Evolutionary conservation across 2,888 invertebrate genomes (phyloP), one percentile per base, ranked within the genome.

Genomic region (Argynnis bischoffii): DNA sequence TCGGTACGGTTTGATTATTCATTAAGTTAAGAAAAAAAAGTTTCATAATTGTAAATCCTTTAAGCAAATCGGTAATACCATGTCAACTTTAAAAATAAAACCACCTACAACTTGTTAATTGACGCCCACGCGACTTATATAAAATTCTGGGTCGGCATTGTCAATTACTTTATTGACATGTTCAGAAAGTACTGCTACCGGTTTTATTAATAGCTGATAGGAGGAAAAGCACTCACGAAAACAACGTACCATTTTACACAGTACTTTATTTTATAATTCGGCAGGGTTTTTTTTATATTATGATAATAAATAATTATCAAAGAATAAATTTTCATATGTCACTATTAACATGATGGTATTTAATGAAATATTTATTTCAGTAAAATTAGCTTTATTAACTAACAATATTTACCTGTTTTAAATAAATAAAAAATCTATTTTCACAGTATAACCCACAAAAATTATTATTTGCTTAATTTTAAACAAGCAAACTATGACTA

Each of bases 31-130:
- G 15, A 16, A 11, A 47, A 48, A 61, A 41, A n/a, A 3, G 35
- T 0, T 48, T 26, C 5, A 61, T 60, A 26, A 50, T 50, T 5
- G 31, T 6, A 47, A 51, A 55, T 50, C 26, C 8, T 60, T 16
- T 56, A 50, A 64, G 0, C 46, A 51, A 65, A 61, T 55, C 41
- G 46, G 18, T 54, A 53, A 13, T 64, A 16, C 4, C 55, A 56
- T 35, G 51, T 67, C 46, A 47, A 53, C 26, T 53, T 60, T 61
- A 46, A 41, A 72, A 70, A 71, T 70, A 74, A 78, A 79, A 70
- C 80, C 86, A 81, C 86, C 86, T 82, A 81, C 83, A 78, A 79
- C 75, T 74, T 86, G 88, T 87, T 85, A 87, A 86, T 88, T 84
- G 82, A 80, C 84, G 76, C 89, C 89, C 78, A 86, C 88, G 70